phyloP scores from a whole-genome alignment of 23 tunicate genomes.

The Aplidium turbinatum region DNA sequence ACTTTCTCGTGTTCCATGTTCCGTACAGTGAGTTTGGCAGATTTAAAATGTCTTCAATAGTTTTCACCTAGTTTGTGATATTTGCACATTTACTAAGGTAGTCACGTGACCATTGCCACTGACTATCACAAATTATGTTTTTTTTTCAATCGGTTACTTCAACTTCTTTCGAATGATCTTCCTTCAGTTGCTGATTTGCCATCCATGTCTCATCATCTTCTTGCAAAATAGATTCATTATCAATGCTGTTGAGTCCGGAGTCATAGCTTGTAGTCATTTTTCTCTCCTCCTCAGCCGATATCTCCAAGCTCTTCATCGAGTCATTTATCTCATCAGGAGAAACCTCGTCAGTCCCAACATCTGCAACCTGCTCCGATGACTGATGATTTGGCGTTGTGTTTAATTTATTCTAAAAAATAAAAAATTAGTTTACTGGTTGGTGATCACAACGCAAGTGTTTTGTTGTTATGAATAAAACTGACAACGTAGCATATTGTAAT shows the following conservation, averaged over 20 bases:
- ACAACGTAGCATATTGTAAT: too few species aligned
- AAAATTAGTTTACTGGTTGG: background rate
- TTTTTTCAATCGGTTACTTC: too few species aligned
- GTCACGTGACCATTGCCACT: too few species aligned
- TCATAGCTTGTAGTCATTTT: conserved; percentile 80
- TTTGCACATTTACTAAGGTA: too few species aligned
- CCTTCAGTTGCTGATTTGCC: conserved; percentile 18
- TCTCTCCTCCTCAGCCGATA: conserved; percentile 13
- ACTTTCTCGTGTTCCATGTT: too few species aligned
- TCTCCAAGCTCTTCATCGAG: background rate
- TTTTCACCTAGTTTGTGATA: too few species aligned
- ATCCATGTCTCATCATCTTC: conserved; percentile 66
- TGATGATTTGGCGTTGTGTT: conserved; percentile 12
- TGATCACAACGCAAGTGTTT: background rate
- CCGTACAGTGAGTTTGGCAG: too few species aligned
- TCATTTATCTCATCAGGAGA: background rate
- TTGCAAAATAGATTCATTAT: conserved; percentile 72
- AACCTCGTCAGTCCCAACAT: background rate
- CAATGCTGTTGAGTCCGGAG: conserved; percentile 89
- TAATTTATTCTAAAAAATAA: background rate
- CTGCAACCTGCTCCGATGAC: conserved; percentile 31
- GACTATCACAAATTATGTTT: too few species aligned
- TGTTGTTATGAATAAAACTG: too few species aligned
- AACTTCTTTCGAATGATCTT: too few species aligned
- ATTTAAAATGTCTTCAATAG: too few species aligned